Percentiles rank a stretch among this genome's conserved stretches.
Conservation (phyloP, 35 echinoderm and acorn worm species). For the Heliocidaris erythrogramma region DNA sequence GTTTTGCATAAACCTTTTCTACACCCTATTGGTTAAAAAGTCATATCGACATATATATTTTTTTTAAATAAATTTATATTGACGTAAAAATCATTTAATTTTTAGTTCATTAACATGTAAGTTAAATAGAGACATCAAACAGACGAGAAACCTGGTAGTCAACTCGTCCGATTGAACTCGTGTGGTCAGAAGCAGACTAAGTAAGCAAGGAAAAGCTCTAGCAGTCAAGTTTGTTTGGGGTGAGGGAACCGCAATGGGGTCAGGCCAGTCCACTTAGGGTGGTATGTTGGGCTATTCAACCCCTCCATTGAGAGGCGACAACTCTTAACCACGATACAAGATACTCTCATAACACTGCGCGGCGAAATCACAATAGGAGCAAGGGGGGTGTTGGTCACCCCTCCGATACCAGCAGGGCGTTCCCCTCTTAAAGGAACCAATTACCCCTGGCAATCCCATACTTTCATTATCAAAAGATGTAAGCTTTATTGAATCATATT, state of each 20-base stretch:
- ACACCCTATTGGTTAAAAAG: too few relatives aligned
- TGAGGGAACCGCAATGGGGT: conserved; percentile 28
- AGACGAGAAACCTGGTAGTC: not conserved
- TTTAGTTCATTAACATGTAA: not conserved
- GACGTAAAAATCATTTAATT: too few relatives aligned
- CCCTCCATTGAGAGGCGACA: not conserved
- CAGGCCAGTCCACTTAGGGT: conserved; percentile 1
- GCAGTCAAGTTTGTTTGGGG: conserved; percentile 37
- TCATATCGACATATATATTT: too few relatives aligned
- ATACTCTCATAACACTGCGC: conserved; percentile 16
- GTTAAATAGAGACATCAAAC: not conserved
- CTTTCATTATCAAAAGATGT: not conserved
- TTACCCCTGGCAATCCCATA: conserved; percentile 15
- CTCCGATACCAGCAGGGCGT: conserved; percentile 13
- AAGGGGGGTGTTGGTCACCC: not conserved
- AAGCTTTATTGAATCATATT: not conserved
- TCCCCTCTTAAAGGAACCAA: conserved; percentile 6
- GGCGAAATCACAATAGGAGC: not conserved
- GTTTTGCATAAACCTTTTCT: too few relatives aligned
- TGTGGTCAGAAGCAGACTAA: not conserved
- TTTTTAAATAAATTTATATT: too few relatives aligned
- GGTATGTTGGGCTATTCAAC: conserved; percentile 11
- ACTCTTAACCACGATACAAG: conserved; percentile 1
- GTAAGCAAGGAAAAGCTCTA: not conserved
- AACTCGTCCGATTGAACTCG: not conserved